phyloP scores from a whole-genome alignment of 1,140 invertebrate species.

The Caenorhabditis brenneri region DNA sequence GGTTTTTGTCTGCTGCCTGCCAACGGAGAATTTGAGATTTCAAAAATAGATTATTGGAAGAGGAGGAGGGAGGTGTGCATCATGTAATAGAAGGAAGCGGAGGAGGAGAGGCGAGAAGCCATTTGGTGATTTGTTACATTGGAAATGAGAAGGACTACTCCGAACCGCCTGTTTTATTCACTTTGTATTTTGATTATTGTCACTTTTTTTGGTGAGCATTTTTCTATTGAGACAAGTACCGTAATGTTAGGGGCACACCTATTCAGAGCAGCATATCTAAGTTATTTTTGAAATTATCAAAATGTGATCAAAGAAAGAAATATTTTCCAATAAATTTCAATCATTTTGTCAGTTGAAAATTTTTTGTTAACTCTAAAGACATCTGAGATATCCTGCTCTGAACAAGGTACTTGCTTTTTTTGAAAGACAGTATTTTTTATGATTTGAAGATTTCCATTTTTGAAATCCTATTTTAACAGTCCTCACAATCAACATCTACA shows the following conservation, averaged over 20 bases:
- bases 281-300: too few relatives aligned
- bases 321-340: too few relatives aligned
- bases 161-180: background rate
- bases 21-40: background rate
- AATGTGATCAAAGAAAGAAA: too few relatives aligned
- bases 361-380: too few relatives aligned
- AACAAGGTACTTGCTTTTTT: too few relatives aligned
- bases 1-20: background rate
- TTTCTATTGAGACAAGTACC: background rate
- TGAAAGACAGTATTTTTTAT: too few relatives aligned
- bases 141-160: background rate
- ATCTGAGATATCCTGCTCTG: too few relatives aligned
- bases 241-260: too few relatives aligned
- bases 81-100: background rate
- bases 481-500: background rate
- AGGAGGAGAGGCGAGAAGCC: background rate
- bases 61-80: too few relatives aligned
- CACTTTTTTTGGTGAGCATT: conserved; percentile 17
- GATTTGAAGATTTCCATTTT: background rate
- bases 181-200: background rate
- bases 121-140: background rate
- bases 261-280: too few relatives aligned
- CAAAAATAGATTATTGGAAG: background rate
- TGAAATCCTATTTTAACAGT: background rate
- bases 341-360: too few relatives aligned